Evolutionary conservation across 1,140 invertebrate genomes (phyloP), one percentile per base, ranked within the genome.

Genomic region (Drosophila ambigua): DNA sequence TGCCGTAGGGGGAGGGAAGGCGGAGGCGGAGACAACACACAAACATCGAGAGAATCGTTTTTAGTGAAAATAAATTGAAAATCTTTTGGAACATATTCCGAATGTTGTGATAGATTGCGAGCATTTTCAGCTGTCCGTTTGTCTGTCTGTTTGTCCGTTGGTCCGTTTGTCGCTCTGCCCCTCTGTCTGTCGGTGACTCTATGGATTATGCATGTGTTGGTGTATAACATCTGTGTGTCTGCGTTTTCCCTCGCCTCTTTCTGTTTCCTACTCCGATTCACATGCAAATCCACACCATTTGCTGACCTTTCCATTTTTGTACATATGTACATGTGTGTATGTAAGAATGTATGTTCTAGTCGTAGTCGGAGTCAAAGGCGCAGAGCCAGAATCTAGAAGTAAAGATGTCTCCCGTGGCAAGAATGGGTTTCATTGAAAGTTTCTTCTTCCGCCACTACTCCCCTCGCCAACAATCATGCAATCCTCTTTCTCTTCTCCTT

Each of bases 21-120:
- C 31, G 8, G 31, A 35, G 31, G 9, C 8, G 31, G 31, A 35
- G 8, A 4, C 8, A 35, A 13, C 35, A 39, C 11, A 39, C 44
- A 59, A 58, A 51, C 49, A 54, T 13, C 35, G 52, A 60, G 75
- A 77, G 76, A 85, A 85, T 67, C 82, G 82, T 81, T 85, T 39
- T 85, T 87, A 87, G 69, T 78, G 82, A 87, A 85, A 81, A 85
- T 85, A 85, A 85, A 85, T 85, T 81, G 82, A 76, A 85, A 85
- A 81, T 87, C 82, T 85, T 52, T 77, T 87, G 65, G 82, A 87
- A 82, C 60, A 85, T 78, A 54, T 68, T 85, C 71, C 67, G 81
- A 77, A 78, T 75, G 63, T 68, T 87, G 79, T 77, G 81, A 87
- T 87, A 71, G 79, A 85, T 74, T 57, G 63, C 72, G 44, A 66